phyloP scores from a whole-genome alignment of 2,888 invertebrate genomes.

The Brachyptera risi region DNA sequence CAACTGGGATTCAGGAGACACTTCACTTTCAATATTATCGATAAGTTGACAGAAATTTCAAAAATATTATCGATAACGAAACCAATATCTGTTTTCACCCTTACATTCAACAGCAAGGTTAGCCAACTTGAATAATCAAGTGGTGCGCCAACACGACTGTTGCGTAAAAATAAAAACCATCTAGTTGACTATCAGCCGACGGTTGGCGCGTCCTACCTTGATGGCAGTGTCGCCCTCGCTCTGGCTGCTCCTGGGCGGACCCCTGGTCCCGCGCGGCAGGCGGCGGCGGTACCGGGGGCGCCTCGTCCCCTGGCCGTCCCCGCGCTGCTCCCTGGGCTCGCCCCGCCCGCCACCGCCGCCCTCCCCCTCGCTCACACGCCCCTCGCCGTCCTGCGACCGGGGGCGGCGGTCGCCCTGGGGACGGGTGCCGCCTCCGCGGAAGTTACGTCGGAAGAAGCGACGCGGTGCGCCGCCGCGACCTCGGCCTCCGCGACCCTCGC shows the following conservation, averaged over 20 bases:
- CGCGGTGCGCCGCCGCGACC: slow-evolving; percentile 51
- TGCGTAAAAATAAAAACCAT: too few relatives aligned
- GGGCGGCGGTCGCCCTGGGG: slow-evolving; percentile 56
- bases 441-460: slow-evolving; percentile 54
- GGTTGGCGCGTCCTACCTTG: slow-evolving; percentile 37
- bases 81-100: too few relatives aligned
- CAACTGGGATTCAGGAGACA: too few relatives aligned
- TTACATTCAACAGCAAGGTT: too few relatives aligned
- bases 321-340: not conserved
- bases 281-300: slow-evolving; percentile 49
- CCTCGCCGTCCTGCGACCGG: slow-evolving; percentile 54
- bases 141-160: too few relatives aligned
- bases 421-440: slow-evolving; percentile 60
- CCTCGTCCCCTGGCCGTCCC: slow-evolving; percentile 34
- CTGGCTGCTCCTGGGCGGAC: slow-evolving; percentile 35
- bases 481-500: slow-evolving; percentile 38
- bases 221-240: slow-evolving; percentile 37
- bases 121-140: too few relatives aligned
- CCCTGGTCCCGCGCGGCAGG: slow-evolving; percentile 38
- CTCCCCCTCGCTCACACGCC: slow-evolving; percentile 43
- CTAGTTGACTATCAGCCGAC: too few relatives aligned
- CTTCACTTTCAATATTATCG: too few relatives aligned
- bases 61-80: too few relatives aligned
- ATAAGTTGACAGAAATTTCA: too few relatives aligned
- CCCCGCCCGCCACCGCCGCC: slow-evolving; percentile 39